phyloP scores from a whole-genome alignment of 2,888 invertebrate genomes.

The Acleris emargana region DNA sequence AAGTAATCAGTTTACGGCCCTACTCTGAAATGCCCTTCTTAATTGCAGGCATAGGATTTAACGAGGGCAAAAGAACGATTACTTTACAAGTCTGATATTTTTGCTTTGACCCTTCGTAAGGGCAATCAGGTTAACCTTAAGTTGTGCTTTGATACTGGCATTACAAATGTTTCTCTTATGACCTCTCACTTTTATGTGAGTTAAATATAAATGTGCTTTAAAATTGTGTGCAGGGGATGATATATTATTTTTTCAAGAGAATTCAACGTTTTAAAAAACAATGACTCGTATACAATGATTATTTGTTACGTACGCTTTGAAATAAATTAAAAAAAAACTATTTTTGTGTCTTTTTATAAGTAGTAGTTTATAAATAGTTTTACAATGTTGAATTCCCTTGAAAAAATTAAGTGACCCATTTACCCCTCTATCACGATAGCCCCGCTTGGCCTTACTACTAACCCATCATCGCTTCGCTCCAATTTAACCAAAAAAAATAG shows the following conservation, averaged over 20 bases:
- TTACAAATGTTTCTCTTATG: slow-evolving; percentile 1
- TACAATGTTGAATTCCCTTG: no score
- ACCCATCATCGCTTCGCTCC: no score
- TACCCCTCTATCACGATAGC: no score
- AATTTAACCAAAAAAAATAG: no score
- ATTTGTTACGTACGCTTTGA: no score
- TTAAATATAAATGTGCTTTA: not conserved
- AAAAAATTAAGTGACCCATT: no score
- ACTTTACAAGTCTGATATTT: slow-evolving; percentile 58
- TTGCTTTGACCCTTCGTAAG: slow-evolving; percentile 43
- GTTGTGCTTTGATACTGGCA: slow-evolving; percentile 28
- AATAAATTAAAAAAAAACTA: no score
- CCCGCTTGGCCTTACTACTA: no score
- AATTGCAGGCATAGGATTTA: slow-evolving; percentile 71
- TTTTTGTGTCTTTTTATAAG: no score
- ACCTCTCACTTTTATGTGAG: not conserved
- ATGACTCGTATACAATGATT: no score
- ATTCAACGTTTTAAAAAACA: no score
- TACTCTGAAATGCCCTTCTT: slow-evolving; percentile 58
- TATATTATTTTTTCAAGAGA: not conserved
- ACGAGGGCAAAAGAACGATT: slow-evolving; percentile 62
- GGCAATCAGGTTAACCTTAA: slow-evolving; percentile 27
- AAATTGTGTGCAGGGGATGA: not conserved
- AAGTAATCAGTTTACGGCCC: slow-evolving; percentile 67
- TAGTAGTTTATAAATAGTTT: no score